A percentile compares a stretch with the other conserved stretches of the same genome.
Evolutionary conservation across 1,140 invertebrate species (phyloP).

Genomic region (Babylonia areolata): DNA sequence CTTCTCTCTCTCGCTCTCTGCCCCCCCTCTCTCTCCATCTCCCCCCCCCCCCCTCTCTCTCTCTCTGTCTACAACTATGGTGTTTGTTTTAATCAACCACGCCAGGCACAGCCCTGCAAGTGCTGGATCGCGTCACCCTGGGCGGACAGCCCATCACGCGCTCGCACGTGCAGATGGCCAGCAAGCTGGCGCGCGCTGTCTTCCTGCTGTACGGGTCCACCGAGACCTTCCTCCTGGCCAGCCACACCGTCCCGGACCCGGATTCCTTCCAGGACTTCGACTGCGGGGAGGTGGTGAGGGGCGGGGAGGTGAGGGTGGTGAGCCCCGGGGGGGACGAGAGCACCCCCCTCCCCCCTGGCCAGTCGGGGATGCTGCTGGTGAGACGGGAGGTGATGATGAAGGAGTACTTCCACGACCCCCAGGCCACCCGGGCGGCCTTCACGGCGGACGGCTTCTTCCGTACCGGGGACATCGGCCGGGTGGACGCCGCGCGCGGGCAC

Average conservation of each 20-base stretch:
- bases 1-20: too few species aligned
- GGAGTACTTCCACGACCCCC: not conserved
- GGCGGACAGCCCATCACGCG: not conserved
- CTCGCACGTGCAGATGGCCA: not conserved
- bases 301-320: not conserved
- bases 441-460: slow-evolving; percentile 27
- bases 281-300: not conserved
- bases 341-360: not conserved
- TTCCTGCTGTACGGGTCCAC: not conserved
- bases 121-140: not conserved
- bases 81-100: too few species aligned
- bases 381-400: not conserved
- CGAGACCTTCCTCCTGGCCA: not conserved
- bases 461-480: slow-evolving; percentile 11
- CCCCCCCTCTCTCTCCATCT: too few species aligned
- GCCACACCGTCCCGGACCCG: not conserved
- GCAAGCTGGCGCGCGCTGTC: not conserved
- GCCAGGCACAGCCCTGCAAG: not conserved
- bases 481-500: not conserved
- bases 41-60: too few species aligned
- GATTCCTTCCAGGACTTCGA: slow-evolving; percentile 3
- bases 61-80: too few species aligned
- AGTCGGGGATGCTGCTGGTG: not conserved
- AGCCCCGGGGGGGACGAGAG: not conserved
- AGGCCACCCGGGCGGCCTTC: slow-evolving; percentile 27